Percentiles rank a stretch among this genome's conserved stretches.
Evolutionary conservation across 2,113 vertebrate species (phyloP).

Genomic region (Pelecanoides urinatrix): DNA sequence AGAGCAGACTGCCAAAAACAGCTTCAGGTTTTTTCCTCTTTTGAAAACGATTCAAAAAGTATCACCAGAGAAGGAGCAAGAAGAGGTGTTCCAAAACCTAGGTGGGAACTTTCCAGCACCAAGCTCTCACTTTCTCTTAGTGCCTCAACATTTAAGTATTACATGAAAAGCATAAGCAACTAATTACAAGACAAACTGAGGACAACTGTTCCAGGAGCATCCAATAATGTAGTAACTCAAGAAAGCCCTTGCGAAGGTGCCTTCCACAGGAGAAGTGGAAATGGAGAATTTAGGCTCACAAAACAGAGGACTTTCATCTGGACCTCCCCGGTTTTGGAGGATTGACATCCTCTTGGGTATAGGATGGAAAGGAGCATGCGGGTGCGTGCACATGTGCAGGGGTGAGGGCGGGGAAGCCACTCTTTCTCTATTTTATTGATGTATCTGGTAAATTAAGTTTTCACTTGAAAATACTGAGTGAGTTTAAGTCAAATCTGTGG

Average conservation of each 20-base stretch:
- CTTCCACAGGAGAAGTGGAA: background rate
- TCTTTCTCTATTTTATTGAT: background rate
- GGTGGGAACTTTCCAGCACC: background rate
- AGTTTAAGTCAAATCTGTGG: background rate
- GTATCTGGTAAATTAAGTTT: background rate
- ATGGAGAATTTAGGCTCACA: background rate
- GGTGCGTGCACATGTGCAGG: fast-evolving
- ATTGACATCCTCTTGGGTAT: background rate
- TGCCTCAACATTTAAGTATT: background rate
- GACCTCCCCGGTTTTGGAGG: background rate
- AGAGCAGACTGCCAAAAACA: background rate
- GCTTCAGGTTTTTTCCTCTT: background rate
- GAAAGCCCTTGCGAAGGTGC: background rate
- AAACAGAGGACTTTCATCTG: background rate
- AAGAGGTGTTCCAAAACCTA: background rate
- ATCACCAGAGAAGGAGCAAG: background rate
- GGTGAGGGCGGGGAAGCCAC: background rate
- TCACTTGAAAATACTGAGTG: background rate
- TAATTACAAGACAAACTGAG: background rate
- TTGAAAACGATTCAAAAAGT: background rate
- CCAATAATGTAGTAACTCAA: background rate
- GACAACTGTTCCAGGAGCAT: background rate
- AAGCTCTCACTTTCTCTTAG: background rate
- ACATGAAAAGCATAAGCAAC: background rate
- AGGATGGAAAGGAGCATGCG: background rate